Conservation (phyloP, 2,888 invertebrate species). For the Drosophila paranaensis region DNA sequence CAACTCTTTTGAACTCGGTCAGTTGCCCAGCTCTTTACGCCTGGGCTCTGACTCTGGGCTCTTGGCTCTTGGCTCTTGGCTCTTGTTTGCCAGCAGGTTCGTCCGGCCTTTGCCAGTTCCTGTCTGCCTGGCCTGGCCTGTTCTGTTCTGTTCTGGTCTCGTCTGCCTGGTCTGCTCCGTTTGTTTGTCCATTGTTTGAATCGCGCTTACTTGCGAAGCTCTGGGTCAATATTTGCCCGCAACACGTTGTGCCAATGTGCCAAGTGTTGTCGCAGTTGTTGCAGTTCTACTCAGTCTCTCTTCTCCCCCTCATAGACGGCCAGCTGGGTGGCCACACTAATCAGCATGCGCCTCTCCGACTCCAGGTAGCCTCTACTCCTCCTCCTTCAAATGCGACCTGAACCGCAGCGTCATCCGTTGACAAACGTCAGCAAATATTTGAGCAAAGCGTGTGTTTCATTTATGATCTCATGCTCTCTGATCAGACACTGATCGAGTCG, state of each 20-base stretch:
- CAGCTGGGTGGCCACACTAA: slow-evolving; percentile 56
- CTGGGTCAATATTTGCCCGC: slow-evolving; percentile 75
- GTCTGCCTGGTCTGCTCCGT: slow-evolving; percentile 14
- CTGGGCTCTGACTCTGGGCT: neutral
- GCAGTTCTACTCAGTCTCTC: neutral
- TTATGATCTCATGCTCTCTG: slow-evolving; percentile 28
- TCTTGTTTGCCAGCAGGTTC: slow-evolving; percentile 58
- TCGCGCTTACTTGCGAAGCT: slow-evolving; percentile 82
- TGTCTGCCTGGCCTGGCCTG: slow-evolving; percentile 6
- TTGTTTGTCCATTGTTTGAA: slow-evolving; percentile 78
- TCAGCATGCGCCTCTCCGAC: slow-evolving; percentile 18
- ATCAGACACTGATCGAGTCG: neutral
- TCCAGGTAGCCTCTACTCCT: slow-evolving; percentile 4
- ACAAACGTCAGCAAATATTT: slow-evolving; percentile 34
- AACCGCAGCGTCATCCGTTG: slow-evolving; percentile 39
- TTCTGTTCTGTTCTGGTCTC: neutral
- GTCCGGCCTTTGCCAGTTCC: slow-evolving; percentile 38
- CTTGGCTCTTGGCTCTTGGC: neutral
- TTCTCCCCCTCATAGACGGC: slow-evolving; percentile 2
- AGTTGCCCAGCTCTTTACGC: slow-evolving; percentile 38
- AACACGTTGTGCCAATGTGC: slow-evolving; percentile 81
- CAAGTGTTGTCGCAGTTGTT: slow-evolving; percentile 61
- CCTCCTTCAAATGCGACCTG: slow-evolving; percentile 11
- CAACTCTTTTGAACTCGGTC: slow-evolving; percentile 26
- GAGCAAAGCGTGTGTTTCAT: slow-evolving; percentile 8